Conservation (phyloP, 2,888 invertebrate genomes). For the Agrilus biguttatus region DNA sequence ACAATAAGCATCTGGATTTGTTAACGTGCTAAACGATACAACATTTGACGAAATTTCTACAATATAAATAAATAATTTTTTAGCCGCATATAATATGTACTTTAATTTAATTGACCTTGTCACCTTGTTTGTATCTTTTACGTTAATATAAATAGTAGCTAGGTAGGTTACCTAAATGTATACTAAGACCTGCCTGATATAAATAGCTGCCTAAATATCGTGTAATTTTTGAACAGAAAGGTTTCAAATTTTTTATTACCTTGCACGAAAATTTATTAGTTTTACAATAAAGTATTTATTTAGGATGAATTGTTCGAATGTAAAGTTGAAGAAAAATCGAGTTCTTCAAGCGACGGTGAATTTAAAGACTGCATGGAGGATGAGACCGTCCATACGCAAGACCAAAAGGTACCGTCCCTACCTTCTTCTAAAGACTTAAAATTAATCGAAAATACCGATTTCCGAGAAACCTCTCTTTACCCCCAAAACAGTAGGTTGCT, state of each 20-base stretch:
- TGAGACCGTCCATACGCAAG: not conserved
- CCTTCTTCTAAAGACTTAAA: not conserved
- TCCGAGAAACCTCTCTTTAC: conserved; percentile 2
- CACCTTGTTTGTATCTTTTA: too few species aligned
- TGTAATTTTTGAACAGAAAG: too few species aligned
- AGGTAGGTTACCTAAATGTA: too few species aligned
- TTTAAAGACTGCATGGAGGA: conserved; percentile 23
- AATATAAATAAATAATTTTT: too few species aligned
- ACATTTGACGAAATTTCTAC: too few species aligned
- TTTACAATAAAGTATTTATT: not conserved
- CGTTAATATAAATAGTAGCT: too few species aligned
- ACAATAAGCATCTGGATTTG: too few species aligned
- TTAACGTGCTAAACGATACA: too few species aligned
- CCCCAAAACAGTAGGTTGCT: conserved; percentile 3
- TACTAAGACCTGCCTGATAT: too few species aligned
- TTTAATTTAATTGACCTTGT: too few species aligned
- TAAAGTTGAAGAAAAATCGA: conserved; percentile 12
- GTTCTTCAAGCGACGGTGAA: conserved; percentile 26
- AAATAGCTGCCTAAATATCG: too few species aligned
- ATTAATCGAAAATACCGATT: not conserved
- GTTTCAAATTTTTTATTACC: not conserved
- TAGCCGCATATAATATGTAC: too few species aligned
- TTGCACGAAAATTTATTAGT: not conserved
- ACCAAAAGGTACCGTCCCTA: not conserved
- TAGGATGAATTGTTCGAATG: conserved; percentile 3